Evolutionary conservation across 2,888 invertebrate species (phyloP).

Genomic region (Synergus umbraculus): DNA sequence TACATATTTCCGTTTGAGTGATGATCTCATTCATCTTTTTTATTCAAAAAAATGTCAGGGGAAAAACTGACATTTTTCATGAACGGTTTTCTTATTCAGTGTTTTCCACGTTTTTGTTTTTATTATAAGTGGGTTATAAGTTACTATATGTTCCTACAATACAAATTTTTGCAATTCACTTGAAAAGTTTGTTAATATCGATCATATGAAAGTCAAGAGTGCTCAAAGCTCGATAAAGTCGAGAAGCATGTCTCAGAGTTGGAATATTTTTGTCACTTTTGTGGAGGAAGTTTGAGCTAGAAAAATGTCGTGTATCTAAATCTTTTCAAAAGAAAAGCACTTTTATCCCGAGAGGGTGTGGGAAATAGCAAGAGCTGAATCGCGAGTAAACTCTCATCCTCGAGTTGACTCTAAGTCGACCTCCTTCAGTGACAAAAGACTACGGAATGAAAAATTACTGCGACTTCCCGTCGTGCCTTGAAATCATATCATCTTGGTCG

Average conservation of each 20-base stretch:
- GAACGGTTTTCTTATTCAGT: background rate
- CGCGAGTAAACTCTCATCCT: slow-evolving; percentile 36
- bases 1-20: background rate
- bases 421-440: slow-evolving; percentile 34
- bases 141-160: background rate
- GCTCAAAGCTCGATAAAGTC: slow-evolving; percentile 29
- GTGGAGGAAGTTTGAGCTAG: background rate
- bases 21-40: background rate
- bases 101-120: background rate
- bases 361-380: slow-evolving; percentile 9
- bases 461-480: slow-evolving; percentile 27
- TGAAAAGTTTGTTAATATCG: background rate
- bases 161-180: background rate
- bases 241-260: background rate
- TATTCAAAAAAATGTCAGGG: background rate
- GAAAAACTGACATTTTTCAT: background rate
- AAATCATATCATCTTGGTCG: slow-evolving; percentile 19
- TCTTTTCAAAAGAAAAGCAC: background rate
- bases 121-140: background rate
- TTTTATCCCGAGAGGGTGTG: slow-evolving; percentile 3
- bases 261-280: background rate
- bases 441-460: slow-evolving; percentile 38
- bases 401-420: slow-evolving; percentile 36
- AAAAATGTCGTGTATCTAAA: slow-evolving; percentile 17
- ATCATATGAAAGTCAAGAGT: background rate